Conservation (phyloP, 1,140 invertebrate species). For the Tetragonula clypearis region DNA sequence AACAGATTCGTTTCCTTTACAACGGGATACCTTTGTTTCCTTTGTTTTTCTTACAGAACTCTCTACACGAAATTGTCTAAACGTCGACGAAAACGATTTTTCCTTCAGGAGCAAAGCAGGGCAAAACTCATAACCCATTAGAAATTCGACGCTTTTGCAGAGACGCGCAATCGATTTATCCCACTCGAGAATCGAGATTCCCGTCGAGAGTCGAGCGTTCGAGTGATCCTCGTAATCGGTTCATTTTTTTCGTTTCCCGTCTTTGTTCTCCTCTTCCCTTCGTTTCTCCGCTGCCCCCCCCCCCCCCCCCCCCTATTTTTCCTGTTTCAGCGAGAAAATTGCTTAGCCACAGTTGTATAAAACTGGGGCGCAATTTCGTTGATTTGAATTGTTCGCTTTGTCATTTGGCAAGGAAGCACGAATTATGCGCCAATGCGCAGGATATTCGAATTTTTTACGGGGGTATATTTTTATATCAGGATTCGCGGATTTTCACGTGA, state of each 20-base stretch:
- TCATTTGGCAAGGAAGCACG: too few species aligned
- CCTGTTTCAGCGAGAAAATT: not conserved
- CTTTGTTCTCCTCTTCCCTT: not conserved
- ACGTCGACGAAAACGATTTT: not conserved
- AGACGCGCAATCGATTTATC: constrained; percentile 29
- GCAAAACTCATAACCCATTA: constrained; percentile 37
- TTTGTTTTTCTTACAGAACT: not conserved
- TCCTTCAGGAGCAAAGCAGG: not conserved
- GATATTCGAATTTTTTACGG: not conserved
- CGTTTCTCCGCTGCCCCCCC: too few species aligned
- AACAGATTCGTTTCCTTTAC: not conserved
- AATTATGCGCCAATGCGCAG: too few species aligned
- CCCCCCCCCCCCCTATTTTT: not conserved
- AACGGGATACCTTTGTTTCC: not conserved
- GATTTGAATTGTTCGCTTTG: too few species aligned
- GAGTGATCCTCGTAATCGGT: constrained; percentile 32
- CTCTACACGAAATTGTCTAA: too few species aligned
- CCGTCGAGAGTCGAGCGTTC: not conserved
- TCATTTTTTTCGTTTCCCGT: constrained; percentile 10
- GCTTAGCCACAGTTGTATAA: not conserved
- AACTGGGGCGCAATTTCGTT: not conserved
- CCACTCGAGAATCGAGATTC: constrained; percentile 35
- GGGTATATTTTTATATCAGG: not conserved
- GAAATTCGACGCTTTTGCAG: constrained; percentile 9
- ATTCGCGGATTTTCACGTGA: too few species aligned